These are phyloP conservation scores for Anarsia innoxiella DNA, from an alignment of 2,888 invertebrate genomes.

Conservation along the genomic window DNA sequence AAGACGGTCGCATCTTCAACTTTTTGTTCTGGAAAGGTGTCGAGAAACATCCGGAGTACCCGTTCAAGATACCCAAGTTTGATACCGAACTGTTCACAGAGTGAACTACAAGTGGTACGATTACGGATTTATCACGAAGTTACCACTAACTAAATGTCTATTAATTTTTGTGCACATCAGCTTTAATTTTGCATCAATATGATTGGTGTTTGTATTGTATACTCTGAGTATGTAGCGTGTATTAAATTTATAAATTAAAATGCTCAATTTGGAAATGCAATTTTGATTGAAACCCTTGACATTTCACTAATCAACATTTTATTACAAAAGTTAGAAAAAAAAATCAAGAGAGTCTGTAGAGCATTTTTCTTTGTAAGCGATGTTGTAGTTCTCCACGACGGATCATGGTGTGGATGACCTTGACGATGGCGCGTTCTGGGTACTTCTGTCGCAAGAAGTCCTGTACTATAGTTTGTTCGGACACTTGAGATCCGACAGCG, in stretches of 20 bases:
- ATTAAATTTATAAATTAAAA: constrained; percentile 4
- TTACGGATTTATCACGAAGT: no score
- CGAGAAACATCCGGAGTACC: constrained; percentile 81
- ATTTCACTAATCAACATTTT: not conserved
- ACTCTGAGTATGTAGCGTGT: constrained; percentile 16
- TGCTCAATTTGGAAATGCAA: no score
- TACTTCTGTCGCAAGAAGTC: constrained; percentile 91
- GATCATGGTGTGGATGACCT: constrained; percentile 96
- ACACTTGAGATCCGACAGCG: constrained; percentile 96
- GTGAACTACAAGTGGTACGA: no score
- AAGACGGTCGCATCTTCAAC: constrained; percentile 79
- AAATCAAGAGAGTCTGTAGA: constrained; percentile 89
- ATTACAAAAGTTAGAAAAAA: constrained; percentile 3
- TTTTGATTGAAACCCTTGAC: no score
- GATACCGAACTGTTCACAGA: not conserved
- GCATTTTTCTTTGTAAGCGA: constrained; percentile 96
- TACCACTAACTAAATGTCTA: no score
- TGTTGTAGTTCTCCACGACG: constrained; percentile 96
- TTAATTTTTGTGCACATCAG: no score
- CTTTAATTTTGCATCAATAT: constrained; percentile 25
- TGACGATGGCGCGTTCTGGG: constrained; percentile 88
- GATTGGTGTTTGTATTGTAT: constrained; percentile 27
- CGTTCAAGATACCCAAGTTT: constrained; percentile 59
- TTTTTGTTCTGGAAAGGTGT: constrained; percentile 81
- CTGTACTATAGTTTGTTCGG: constrained; percentile 93